Base-by-base conservation (phyloP, 2,113 vertebrate genomes). In the Chamaea fasciata region DNA sequence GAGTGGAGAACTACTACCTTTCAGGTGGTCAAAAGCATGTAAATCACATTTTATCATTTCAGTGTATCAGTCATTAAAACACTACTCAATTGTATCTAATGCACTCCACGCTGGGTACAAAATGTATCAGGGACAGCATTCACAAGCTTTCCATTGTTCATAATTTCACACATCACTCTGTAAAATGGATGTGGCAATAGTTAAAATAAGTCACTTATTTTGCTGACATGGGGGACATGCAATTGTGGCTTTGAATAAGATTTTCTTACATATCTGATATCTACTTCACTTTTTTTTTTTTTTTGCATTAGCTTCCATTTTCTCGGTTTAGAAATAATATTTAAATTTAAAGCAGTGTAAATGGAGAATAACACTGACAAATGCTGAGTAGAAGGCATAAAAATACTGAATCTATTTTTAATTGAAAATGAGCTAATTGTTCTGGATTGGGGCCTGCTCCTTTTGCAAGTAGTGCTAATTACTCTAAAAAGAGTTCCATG, bases 211-310 rank as follows among this genome's bases (percentile, higher is more conserved):
- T 47, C 74, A 22, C 71, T 94, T 97, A 63, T 94, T 92, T 84
- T 82, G 75, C 73, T 94, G 92, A 85, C 57, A 44, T 76, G 74
- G 73, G 27, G 81, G 50, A 74, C 57, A 68, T 67, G 26, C 64
- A 91, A 81, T 87, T 96, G 77, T 79, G 73, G 15, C 63, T 94
- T 95, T 95, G 80, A 95, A 50, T 87, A 88, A n/a, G 74, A 47
- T 23, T 89, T 95, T 91, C 50, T 92, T 60, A 65, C 52, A 69
- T 42, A 85, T 95, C 57, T 94, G 59, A 16, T 82, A 79, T 53
- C n/a, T 92, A 65, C 35, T 92, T 92, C 28, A 50, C 80, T 76
- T 75, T 49, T 50, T n/a, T 53, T 19, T 67, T 31, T 41, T 89
- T 59, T 69, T 92, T 37, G 87, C 71, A 80, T 82, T 42, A 90